Evolutionary conservation across 1,140 invertebrate species (phyloP), one percentile per base, ranked within the genome.

Genomic region (Tetraneura akinire): DNA sequence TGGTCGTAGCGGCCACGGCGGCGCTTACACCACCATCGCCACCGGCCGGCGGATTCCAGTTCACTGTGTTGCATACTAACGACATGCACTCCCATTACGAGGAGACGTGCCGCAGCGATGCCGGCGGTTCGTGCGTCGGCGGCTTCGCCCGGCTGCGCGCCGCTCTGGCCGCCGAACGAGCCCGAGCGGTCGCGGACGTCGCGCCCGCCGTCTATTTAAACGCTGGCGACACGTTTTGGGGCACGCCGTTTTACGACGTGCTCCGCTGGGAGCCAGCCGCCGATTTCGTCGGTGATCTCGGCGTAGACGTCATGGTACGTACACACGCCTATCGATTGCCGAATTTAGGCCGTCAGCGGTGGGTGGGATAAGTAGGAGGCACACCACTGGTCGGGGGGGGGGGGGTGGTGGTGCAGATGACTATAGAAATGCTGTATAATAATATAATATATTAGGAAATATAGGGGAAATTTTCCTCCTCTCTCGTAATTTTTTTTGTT

Each of bases 211-310:
- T 95, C 1, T 92, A 92, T 82, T 85, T 96, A 8, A 94, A 95
- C 84, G 95, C 92, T 1, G 96, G 96, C 0, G 96, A 97, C 84
- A 95, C 93, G 11, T 97, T 92, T 84, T 94, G 94, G n/a, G 96
- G 96, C 0, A 94, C 93, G 0, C 88, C 91, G 0, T 96, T 92
- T 91, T 96, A 93, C 85, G 91, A 89, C 6, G 84, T 92, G 0
- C 92, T 92, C 85, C 92, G 93, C 83, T 94, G 92, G 89, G 88
- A 89, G 81, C 91, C 94, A 3, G 90, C 92, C 1, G 87, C 91
- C 0, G 89, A 90, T 26, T 94, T 97, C 83, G 86, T 96, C 26
- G 94, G 95, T 82, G 86, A 90, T 26, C 86, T 97, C 0, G 84
- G 88, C 37, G 92, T 94, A 1, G 93, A 96, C 84, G 95, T 90